Evolutionary conservation across 2,888 invertebrate genomes (phyloP), one percentile per base, ranked within the genome.

Genomic region (Drosophila pullipes): DNA sequence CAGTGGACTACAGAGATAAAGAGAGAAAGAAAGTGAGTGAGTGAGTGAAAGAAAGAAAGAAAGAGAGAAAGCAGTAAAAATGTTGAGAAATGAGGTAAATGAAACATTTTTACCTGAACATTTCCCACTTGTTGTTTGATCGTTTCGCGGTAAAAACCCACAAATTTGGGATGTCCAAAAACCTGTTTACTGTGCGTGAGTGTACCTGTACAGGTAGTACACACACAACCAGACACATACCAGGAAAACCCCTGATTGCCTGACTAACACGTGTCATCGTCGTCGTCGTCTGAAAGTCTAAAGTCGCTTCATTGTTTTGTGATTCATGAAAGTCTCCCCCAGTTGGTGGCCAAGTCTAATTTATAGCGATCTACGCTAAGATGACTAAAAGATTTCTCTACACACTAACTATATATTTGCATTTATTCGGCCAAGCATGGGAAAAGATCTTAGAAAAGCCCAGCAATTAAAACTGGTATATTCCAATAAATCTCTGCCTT

Each of bases 1-100:
- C 84, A 98, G 94, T 93, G 96, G 96, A 89, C 98, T 98, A 95
- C 52, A 94, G 31, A 7, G 22, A 50, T 94, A 87, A 37, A 66
- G 4, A 53, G 44, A 57, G 47, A 53, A 25, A 31, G 37, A 61
- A 10, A 37, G 11, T 4, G 1, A 22, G 41, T 22, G 44, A 13
- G 13, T 22, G 18, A 35, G 3, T 10, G 50, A 30, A 18, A 53
- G 47, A 50, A 31, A 44, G 30, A 58, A n/a, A 50, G 18, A 57
- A 49, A 59, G 41, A 69, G 30, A 37, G 35, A 59, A 64, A 60
- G 55, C 30, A 3, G 52, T 25, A 18, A 57, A 13, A 30, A 44
- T 39, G 16, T 47, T 60, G 54, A 81, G 67, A 65, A 53, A 60
- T 60, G 30, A 62, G 49, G 2, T 31, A 41, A 35, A 30, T 25